A percentile compares a stretch with the other conserved stretches of the same genome.
Conservation (phyloP, 2,888 invertebrate genomes). For the Agonopterix arenella region DNA sequence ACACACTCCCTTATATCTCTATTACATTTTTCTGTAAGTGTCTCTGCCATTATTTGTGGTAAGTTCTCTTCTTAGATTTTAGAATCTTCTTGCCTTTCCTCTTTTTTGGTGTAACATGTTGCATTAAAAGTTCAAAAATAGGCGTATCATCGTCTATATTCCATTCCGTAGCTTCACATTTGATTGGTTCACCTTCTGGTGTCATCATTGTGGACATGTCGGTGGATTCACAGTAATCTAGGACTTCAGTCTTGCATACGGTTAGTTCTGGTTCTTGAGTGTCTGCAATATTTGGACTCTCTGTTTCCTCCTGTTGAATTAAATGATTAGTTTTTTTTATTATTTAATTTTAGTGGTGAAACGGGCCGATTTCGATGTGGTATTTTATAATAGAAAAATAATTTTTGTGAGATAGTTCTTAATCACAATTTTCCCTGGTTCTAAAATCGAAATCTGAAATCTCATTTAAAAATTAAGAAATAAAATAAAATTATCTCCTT, state of each 20-base stretch:
- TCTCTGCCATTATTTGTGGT: constrained; percentile 63
- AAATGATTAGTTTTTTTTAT: too few species aligned
- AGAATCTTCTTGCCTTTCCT: constrained; percentile 51
- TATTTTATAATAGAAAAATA: too few species aligned
- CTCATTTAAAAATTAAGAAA: too few species aligned
- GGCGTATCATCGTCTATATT: constrained; percentile 88
- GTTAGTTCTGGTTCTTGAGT: constrained; percentile 8
- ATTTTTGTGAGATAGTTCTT: too few species aligned
- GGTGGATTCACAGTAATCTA: constrained; percentile 17
- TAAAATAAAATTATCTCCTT: too few species aligned
- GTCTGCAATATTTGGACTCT: too few species aligned
- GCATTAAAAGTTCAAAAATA: constrained; percentile 83
- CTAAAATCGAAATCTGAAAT: too few species aligned
- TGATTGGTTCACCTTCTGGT: constrained; percentile 31
- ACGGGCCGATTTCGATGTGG: too few species aligned
- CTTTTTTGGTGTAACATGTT: constrained; percentile 78
- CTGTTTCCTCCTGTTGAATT: too few species aligned
- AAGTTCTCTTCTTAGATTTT: constrained; percentile 51
- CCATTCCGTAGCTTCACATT: constrained; percentile 71
- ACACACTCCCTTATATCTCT: constrained; percentile 76
- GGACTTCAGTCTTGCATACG: constrained; percentile 19
- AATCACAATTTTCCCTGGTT: too few species aligned
- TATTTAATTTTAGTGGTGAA: too few species aligned
- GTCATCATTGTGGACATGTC: constrained; percentile 31
- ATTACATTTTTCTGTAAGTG: constrained; percentile 63